A percentile compares a stretch with the other conserved stretches of the same genome.
Conservation (phyloP, 2,888 invertebrate genomes). For the Eupithecia tripunctaria region DNA sequence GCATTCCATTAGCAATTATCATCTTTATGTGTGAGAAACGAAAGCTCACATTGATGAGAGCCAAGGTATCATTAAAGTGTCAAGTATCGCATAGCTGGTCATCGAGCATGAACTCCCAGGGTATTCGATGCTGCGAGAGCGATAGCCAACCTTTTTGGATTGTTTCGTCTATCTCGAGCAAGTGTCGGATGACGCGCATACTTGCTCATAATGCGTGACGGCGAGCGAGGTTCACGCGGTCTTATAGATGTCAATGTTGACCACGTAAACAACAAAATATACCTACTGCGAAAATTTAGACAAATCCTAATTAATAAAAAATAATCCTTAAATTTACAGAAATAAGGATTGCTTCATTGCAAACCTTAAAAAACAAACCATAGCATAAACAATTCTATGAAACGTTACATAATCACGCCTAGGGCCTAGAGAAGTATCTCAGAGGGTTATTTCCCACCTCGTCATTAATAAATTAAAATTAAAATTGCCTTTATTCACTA, state of each 20-base stretch:
- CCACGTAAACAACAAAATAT: not conserved
- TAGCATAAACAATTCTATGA: not conserved
- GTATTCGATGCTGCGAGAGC: conserved; percentile 10
- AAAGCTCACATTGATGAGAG: conserved; percentile 28
- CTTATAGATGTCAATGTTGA: conserved; percentile 18
- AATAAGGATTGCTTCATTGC: not conserved
- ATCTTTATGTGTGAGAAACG: conserved; percentile 16
- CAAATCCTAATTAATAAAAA: not conserved
- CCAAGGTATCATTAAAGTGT: conserved; percentile 8
- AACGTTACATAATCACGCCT: not conserved
- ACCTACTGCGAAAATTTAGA: not conserved
- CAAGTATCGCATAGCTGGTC: conserved; percentile 28
- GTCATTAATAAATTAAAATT: no score
- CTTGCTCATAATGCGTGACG: conserved; percentile 22
- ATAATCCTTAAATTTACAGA: no score
- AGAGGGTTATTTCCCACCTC: not conserved
- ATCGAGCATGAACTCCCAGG: conserved; percentile 28
- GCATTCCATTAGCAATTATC: conserved; percentile 20
- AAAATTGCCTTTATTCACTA: no score
- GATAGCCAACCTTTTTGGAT: conserved; percentile 18
- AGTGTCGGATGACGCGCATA: conserved; percentile 28
- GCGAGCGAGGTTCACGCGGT: conserved; percentile 5
- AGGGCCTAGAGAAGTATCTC: no score
- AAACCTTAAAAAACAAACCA: not conserved
- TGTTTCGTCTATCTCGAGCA: conserved; percentile 9